A percentile compares a stretch with the other conserved stretches of the same genome.
Conservation (phyloP, 64 coral and sea anemone species). For the Catalaphyllia jardinei region DNA sequence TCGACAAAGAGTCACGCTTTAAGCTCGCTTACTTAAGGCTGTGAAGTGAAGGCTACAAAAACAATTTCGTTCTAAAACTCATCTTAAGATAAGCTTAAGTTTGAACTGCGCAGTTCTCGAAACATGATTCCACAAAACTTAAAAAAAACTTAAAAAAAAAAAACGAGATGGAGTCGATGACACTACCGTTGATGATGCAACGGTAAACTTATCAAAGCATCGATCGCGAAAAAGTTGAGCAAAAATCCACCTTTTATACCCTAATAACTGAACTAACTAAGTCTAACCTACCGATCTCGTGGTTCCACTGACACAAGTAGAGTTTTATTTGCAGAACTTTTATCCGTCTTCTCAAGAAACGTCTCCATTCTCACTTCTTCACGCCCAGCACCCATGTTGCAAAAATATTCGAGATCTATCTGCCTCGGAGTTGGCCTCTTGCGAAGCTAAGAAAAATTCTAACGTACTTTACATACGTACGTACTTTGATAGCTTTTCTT, state of each 20-base stretch:
- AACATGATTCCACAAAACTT: neutral
- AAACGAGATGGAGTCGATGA: neutral
- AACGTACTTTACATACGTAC: neutral
- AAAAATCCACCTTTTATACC: neutral
- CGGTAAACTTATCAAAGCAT: neutral
- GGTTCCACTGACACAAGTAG: conserved; percentile 81
- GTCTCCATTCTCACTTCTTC: conserved; percentile 83
- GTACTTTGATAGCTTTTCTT: neutral
- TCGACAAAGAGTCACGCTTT: no score
- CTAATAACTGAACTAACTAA: neutral
- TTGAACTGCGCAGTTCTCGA: neutral
- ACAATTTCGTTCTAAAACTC: no score
- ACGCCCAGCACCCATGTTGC: conserved; percentile 79
- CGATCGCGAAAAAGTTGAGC: neutral
- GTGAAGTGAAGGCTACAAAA: no score
- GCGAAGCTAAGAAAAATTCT: neutral
- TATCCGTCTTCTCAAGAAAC: conserved; percentile 56
- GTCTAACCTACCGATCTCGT: conserved; percentile 77
- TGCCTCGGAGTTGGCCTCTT: neutral
- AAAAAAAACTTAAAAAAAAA: neutral
- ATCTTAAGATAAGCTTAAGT: neutral
- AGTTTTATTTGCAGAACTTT: conserved; percentile 50
- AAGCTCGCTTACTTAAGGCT: no score
- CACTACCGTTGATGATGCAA: neutral
- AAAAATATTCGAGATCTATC: neutral